Percentiles rank a stretch among this genome's conserved stretches.
These are phyloP conservation scores for Andrena haemorrhoa DNA, from an alignment of 2,888 invertebrate genomes.

Conservation along the genomic window DNA sequence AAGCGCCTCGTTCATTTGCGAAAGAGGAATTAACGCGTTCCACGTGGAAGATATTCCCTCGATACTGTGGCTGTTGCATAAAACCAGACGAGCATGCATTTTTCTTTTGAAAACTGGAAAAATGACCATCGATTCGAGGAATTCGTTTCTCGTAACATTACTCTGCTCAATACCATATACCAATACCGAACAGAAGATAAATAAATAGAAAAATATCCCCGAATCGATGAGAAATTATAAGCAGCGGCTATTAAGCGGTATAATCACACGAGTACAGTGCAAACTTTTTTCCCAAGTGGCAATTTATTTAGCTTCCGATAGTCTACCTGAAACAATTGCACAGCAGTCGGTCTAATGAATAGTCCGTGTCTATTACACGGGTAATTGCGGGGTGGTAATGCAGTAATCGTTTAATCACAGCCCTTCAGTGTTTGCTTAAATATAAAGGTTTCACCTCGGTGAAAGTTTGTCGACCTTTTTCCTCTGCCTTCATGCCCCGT, in stretches of 20 bases:
- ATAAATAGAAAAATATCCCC: background rate
- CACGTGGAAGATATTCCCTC: constrained; percentile 13
- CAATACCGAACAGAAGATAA: background rate
- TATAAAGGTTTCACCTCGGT: constrained; percentile 46
- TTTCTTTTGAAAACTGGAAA: background rate
- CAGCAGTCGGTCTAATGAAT: constrained; percentile 35
- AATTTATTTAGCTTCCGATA: constrained; percentile 18
- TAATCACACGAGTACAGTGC: constrained; percentile 6
- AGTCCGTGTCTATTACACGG: constrained; percentile 32
- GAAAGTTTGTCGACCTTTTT: constrained; percentile 52
- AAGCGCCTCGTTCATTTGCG: constrained; percentile 15
- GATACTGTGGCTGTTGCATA: background rate
- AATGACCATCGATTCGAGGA: background rate
- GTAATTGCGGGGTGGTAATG: constrained; percentile 39
- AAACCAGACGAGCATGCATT: background rate
- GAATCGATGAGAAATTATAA: background rate
- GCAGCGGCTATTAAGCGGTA: background rate
- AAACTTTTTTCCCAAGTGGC: background rate
- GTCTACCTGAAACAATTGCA: constrained; percentile 26
- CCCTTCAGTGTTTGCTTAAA: constrained; percentile 51
- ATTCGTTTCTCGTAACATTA: background rate
- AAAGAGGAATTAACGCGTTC: constrained; percentile 25
- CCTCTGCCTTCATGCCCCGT: background rate
- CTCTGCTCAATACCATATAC: too few relatives aligned
- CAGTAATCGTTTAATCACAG: constrained; percentile 53